Conservation (phyloP, 2,113 vertebrate genomes). For the Lagopus muta region DNA sequence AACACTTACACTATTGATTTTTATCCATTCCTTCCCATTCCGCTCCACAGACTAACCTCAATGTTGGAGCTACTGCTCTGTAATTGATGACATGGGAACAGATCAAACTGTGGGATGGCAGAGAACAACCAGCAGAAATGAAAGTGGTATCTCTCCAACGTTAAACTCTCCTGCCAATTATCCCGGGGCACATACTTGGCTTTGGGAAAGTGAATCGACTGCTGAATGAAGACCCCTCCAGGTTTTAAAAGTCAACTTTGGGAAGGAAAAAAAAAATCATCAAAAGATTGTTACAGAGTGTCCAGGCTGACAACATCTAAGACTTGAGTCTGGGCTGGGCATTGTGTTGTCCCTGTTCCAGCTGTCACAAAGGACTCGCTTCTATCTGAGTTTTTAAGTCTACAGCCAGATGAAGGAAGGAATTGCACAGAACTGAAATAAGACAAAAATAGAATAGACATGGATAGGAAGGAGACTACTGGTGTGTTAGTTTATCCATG, state of each 20-base stretch:
- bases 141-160: background rate
- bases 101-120: background rate
- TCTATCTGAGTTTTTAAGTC: background rate
- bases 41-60: background rate
- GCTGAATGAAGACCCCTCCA: background rate
- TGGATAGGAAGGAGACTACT: background rate
- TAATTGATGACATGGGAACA: conserved; percentile 25
- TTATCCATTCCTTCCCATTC: conserved; percentile 28
- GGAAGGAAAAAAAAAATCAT: background rate
- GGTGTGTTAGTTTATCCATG: background rate
- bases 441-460: background rate
- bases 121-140: background rate
- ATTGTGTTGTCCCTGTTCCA: background rate
- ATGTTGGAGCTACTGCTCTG: background rate
- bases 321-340: background rate
- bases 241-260: conserved; percentile 18
- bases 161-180: conserved; percentile 18
- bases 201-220: conserved; percentile 3
- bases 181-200: background rate
- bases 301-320: background rate
- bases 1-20: background rate
- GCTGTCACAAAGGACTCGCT: background rate
- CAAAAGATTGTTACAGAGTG: background rate
- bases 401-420: background rate
- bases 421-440: background rate